A percentile compares a stretch with the other conserved stretches of the same genome.
These are phyloP conservation scores for Drosophila trapezifrons DNA, from an alignment of 1,140 invertebrate species.

Conservation along the genomic window DNA sequence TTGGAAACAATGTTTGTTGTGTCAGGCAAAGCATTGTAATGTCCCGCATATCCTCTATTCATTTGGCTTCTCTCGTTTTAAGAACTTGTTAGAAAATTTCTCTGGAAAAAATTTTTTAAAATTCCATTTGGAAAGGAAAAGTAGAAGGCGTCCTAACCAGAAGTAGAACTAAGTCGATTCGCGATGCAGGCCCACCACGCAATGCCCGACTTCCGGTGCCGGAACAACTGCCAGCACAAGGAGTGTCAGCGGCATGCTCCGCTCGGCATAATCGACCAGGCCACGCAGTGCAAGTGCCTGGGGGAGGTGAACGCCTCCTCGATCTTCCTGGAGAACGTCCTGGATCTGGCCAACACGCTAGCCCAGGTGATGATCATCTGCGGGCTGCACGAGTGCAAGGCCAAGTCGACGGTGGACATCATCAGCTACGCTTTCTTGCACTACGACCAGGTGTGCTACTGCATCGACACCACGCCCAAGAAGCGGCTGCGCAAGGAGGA, in stretches of 20 bases:
- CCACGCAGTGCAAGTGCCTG: slow-evolving; percentile 73
- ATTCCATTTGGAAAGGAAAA: slow-evolving; percentile 2
- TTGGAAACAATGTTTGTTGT: neutral
- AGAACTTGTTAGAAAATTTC: slow-evolving; percentile 14
- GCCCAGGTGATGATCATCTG: slow-evolving; percentile 80
- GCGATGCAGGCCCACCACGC: slow-evolving; percentile 76
- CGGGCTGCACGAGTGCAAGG: slow-evolving; percentile 80
- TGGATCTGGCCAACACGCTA: slow-evolving; percentile 73
- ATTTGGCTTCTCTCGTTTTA: slow-evolving; percentile 51
- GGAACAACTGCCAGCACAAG: slow-evolving; percentile 75
- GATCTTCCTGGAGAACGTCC: slow-evolving; percentile 77
- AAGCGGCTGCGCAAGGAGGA: slow-evolving; percentile 78
- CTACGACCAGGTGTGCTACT: slow-evolving; percentile 80
- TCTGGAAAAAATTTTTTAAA: slow-evolving; percentile 22
- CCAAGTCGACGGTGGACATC: slow-evolving; percentile 76
- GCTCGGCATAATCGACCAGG: slow-evolving; percentile 71
- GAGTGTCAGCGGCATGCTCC: slow-evolving; percentile 76
- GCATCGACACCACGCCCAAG: slow-evolving; percentile 74
- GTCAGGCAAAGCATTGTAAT: neutral
- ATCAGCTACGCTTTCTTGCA: slow-evolving; percentile 77
- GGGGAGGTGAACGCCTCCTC: slow-evolving; percentile 79
- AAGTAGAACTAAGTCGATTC: slow-evolving; percentile 12
- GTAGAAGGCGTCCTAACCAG: neutral
- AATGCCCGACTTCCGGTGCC: slow-evolving; percentile 76
- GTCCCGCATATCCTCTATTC: neutral